Conservation (phyloP, 1,140 invertebrate species). For the Calliphora vicina region DNA sequence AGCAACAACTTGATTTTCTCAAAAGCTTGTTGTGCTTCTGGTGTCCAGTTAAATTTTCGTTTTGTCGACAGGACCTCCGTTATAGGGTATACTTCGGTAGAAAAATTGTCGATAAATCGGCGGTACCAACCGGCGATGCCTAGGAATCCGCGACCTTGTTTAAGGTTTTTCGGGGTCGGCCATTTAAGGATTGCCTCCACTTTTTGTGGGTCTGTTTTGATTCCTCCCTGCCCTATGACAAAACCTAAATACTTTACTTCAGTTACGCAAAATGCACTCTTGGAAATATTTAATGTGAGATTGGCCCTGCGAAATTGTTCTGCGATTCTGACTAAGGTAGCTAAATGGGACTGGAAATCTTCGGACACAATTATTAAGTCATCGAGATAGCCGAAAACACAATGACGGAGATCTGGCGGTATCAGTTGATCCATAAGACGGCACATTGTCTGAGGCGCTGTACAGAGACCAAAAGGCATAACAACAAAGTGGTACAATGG, state of each 20-base stretch:
- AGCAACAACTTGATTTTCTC: constrained; percentile 28
- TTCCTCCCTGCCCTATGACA: constrained; percentile 23
- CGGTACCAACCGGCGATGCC: constrained; percentile 53
- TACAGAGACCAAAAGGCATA: constrained; percentile 45
- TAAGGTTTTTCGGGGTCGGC: not conserved
- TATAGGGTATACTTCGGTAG: constrained; percentile 50
- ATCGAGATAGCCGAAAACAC: constrained; percentile 27
- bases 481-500: constrained; percentile 44
- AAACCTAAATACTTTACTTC: constrained; percentile 31
- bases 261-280: constrained; percentile 15
- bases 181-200: not conserved
- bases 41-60: constrained; percentile 12
- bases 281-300: constrained; percentile 28
- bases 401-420: not conserved
- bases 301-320: constrained; percentile 8
- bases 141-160: constrained; percentile 33
- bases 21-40: constrained; percentile 20
- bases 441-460: constrained; percentile 28
- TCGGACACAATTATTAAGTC: constrained; percentile 15
- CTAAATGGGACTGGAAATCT: constrained; percentile 16
- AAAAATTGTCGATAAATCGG: constrained; percentile 56
- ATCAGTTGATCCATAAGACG: constrained; percentile 36
- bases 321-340: constrained; percentile 2
- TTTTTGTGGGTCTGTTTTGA: constrained; percentile 31
- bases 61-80: constrained; percentile 51